These are phyloP conservation scores for Tribolium freemani DNA, from an alignment of 2,888 invertebrate species.

Conservation along the genomic window DNA sequence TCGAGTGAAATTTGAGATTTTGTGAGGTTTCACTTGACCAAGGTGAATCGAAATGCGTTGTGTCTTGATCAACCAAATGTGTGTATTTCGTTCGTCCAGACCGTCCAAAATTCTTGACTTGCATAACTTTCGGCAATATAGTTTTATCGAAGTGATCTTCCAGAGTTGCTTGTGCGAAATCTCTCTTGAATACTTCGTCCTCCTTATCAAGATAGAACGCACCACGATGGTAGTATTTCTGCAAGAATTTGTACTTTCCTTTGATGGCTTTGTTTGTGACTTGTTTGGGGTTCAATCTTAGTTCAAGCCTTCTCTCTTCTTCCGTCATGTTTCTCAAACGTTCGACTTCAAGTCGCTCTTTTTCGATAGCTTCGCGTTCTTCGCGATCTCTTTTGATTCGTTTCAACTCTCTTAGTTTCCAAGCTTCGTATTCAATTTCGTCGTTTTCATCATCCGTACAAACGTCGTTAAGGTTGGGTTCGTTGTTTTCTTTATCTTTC, in stretches of 20 bases:
- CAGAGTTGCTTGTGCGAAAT: constrained; percentile 75
- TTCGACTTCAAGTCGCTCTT: constrained; percentile 90
- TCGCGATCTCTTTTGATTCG: constrained; percentile 97
- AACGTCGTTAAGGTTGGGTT: constrained; percentile 86
- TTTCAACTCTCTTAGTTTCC: constrained; percentile 97
- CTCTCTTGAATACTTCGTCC: constrained; percentile 78
- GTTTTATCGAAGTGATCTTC: constrained; percentile 99
- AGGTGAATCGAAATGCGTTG: constrained; percentile 97
- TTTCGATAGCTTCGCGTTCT: constrained; percentile 90
- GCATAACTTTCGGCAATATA: constrained; percentile 99
- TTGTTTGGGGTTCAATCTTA: constrained; percentile 90
- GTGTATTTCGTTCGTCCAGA: constrained; percentile 99
- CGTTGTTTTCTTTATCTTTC: constrained; percentile 76
- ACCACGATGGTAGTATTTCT: constrained; percentile 99
- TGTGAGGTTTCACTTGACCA: constrained; percentile 95
- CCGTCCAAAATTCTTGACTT: constrained; percentile 99
- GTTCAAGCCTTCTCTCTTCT: constrained; percentile 92
- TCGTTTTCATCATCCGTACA: constrained; percentile 97
- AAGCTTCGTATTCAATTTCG: constrained; percentile 96
- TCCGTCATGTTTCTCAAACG: constrained; percentile 94
- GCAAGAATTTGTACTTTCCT: constrained; percentile 99
- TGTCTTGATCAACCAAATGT: constrained; percentile 98
- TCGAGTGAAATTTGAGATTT: constrained; percentile 88
- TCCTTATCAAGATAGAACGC: constrained; percentile 98
- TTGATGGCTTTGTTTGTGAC: constrained; percentile 95